Evolutionary conservation across 2,113 vertebrate genomes (phyloP).

Genomic region (Brienomyrus brachyistius): DNA sequence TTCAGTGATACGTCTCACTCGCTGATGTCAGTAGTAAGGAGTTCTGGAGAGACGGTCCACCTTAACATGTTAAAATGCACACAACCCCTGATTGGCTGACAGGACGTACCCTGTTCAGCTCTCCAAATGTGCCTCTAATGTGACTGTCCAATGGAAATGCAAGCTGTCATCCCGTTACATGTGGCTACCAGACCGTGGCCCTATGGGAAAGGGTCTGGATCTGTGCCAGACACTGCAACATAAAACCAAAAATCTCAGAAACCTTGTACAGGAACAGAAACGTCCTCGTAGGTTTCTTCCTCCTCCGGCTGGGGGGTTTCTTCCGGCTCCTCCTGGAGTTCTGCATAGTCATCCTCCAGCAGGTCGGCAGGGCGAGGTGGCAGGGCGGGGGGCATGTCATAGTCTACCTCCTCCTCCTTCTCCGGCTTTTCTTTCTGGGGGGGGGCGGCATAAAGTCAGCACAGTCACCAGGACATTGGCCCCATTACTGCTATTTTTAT

Average conservation of each 20-base stretch:
- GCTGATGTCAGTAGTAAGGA: not conserved
- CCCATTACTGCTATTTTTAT: not conserved
- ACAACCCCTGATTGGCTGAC: not conserved
- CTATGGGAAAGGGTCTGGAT: not conserved
- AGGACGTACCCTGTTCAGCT: not conserved
- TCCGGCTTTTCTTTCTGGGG: not conserved
- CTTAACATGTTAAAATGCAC: not conserved
- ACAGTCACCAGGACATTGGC: not conserved
- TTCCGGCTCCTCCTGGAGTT: not conserved
- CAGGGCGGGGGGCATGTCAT: constrained; percentile 42
- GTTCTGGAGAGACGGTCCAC: not conserved
- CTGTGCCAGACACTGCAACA: not conserved
- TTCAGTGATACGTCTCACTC: not conserved
- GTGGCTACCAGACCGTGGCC: not conserved
- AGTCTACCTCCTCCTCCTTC: constrained; percentile 35
- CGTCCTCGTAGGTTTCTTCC: constrained; percentile 66
- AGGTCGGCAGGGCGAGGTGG: constrained; percentile 39
- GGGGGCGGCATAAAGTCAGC: not conserved
- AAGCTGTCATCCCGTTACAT: not conserved
- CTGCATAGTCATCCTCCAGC: not conserved
- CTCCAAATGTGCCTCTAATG: not conserved
- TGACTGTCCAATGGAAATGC: not conserved
- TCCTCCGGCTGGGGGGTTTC: constrained; percentile 7
- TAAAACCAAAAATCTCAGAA: not conserved
- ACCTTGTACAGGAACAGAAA: constrained; percentile 35